Evolutionary conservation across 2,113 vertebrate species (phyloP).

Genomic region (Tapirus terrestris): DNA sequence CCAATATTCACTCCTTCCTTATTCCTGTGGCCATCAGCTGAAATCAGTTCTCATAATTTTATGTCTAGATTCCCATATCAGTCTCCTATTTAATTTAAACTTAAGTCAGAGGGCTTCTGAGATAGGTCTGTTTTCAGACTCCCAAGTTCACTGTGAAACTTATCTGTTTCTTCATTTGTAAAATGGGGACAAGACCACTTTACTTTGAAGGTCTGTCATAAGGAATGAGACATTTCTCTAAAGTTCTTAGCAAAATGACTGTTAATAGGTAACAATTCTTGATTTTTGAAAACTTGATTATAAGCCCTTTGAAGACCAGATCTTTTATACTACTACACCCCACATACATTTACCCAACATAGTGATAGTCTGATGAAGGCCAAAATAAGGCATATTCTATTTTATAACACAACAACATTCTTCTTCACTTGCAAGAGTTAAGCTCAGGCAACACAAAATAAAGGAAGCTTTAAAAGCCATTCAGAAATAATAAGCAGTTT

Average conservation of each 20-base stretch:
- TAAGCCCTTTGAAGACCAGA: not conserved
- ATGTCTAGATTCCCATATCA: not conserved
- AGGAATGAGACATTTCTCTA: not conserved
- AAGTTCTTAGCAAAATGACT: not conserved
- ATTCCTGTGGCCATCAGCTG: not conserved
- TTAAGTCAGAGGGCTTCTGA: not conserved
- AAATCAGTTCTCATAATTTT: not conserved
- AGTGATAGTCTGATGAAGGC: not conserved
- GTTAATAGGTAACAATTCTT: not conserved
- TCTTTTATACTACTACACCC: not conserved
- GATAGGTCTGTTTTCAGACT: not conserved
- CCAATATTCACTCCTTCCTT: not conserved
- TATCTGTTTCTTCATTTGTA: not conserved
- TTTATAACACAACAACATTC: not conserved
- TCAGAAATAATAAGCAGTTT: not conserved
- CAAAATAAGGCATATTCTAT: not conserved
- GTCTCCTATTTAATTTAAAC: not conserved
- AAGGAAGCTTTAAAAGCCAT: slow-evolving; percentile 2
- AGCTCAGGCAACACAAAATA: not conserved
- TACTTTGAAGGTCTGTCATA: not conserved
- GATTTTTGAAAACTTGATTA: not conserved
- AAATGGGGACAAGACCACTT: not conserved
- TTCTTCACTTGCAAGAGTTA: not conserved
- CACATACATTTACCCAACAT: not conserved
- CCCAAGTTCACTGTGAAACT: not conserved